Percentiles rank a stretch among this genome's conserved stretches.
phyloP scores from a whole-genome alignment of 2,113 vertebrate species.

The Oncorhynchus keta region DNA sequence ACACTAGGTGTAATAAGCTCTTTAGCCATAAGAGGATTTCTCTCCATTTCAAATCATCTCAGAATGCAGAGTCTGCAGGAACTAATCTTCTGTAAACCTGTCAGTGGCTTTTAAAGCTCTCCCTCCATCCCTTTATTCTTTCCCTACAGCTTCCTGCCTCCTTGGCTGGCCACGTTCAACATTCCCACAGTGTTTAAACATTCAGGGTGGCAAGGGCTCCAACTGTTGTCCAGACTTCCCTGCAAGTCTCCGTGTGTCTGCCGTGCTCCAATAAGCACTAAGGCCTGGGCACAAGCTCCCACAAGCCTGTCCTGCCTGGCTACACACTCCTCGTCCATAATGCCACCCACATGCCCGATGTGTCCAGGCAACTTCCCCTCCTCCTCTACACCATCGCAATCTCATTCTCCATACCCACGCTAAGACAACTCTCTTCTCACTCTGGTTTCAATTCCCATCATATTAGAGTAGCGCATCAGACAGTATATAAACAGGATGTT shows the following conservation, averaged over 20 bases:
- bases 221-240: slow-evolving; percentile 42
- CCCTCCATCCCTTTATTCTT: background rate
- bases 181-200: slow-evolving; percentile 44
- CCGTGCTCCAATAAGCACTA: slow-evolving; percentile 32
- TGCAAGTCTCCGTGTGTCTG: slow-evolving; percentile 53
- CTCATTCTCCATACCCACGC: background rate
- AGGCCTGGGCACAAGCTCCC: slow-evolving; percentile 38
- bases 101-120: slow-evolving; percentile 59
- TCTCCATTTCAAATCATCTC: slow-evolving; percentile 74
- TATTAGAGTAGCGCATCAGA: slow-evolving; percentile 23
- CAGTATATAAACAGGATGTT: slow-evolving; percentile 50
- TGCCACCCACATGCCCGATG: slow-evolving; percentile 44
- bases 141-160: background rate
- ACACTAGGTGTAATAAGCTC: slow-evolving; percentile 72
- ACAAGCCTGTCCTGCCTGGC: slow-evolving; percentile 40
- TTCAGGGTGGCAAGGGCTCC: slow-evolving; percentile 50
- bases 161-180: slow-evolving; percentile 44
- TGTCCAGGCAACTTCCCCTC: background rate
- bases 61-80: slow-evolving; percentile 81
- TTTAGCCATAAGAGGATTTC: slow-evolving; percentile 79
- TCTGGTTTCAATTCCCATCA: background rate
- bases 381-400: slow-evolving; percentile 6
- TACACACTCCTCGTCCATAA: slow-evolving; percentile 28
- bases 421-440: background rate
- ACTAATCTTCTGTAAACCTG: slow-evolving; percentile 78